phyloP scores from a whole-genome alignment of 2,113 vertebrate genomes.

The Narcine bancroftii region DNA sequence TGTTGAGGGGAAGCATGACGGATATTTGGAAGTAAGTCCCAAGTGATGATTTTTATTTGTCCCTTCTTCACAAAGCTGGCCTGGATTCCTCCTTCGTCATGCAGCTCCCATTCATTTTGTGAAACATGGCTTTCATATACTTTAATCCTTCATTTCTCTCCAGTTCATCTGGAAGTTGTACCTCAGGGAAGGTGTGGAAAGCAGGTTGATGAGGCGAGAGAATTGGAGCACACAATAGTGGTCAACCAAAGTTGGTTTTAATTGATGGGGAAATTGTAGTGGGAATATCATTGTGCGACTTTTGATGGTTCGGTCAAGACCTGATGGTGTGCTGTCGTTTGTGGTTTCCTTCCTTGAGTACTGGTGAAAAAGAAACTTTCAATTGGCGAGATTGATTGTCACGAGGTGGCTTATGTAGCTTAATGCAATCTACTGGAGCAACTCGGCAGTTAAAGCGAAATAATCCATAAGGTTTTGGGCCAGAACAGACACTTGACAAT shows the following conservation, averaged over 20 bases:
- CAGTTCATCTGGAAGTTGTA: background rate
- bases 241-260: background rate
- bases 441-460: no score
- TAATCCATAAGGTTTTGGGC: no score
- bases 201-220: background rate
- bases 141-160: background rate
- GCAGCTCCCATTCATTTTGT: background rate
- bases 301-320: background rate
- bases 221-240: background rate
- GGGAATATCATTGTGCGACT: background rate
- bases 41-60: background rate
- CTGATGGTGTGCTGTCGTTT: background rate
- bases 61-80: background rate
- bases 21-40: background rate
- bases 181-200: no score
- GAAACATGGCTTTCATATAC: no score
- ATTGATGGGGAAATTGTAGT: background rate
- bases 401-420: no score
- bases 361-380: no score
- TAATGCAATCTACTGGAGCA: no score
- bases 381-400: no score
- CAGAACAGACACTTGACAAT: no score
- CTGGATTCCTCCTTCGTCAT: background rate
- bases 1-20: background rate
- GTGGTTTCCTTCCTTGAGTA: background rate